Conservation (phyloP, 2,888 invertebrate species). For the Melanophora roralis region DNA sequence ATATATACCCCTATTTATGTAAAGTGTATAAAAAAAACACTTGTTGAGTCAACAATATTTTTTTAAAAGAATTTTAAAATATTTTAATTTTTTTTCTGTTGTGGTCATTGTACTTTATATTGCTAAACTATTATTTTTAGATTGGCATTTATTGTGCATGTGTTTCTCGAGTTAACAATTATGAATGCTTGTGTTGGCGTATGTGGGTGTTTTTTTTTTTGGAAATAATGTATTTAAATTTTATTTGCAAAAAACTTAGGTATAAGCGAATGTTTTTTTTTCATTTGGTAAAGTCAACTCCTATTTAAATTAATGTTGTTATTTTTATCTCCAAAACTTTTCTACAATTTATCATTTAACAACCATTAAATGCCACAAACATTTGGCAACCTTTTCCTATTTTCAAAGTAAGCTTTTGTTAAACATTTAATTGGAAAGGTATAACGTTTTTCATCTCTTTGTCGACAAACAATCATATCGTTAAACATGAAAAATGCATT, state of each 20-base stretch:
- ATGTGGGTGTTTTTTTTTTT: too few species aligned
- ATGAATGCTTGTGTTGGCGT: slow-evolving; percentile 8
- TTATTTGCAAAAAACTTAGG: not conserved
- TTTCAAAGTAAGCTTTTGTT: slow-evolving; percentile 16
- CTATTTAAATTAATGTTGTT: not conserved
- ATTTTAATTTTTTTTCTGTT: slow-evolving; percentile 4
- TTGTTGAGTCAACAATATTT: slow-evolving; percentile 56
- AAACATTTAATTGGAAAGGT: slow-evolving; percentile 21
- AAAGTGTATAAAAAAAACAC: too few species aligned
- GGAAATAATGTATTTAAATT: not conserved
- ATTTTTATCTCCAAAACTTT: slow-evolving; percentile 23
- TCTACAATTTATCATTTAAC: slow-evolving; percentile 59
- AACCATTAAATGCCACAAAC: slow-evolving; percentile 42
- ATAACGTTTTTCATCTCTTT: not conserved
- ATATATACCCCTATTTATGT: too few species aligned
- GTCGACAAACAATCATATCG: slow-evolving; percentile 43
- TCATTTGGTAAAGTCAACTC: not conserved
- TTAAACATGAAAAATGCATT: slow-evolving; percentile 62
- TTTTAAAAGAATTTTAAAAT: slow-evolving; percentile 10
- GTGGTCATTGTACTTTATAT: slow-evolving; percentile 51
- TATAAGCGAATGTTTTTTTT: not conserved
- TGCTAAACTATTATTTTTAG: slow-evolving; percentile 44
- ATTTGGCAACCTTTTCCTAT: slow-evolving; percentile 44
- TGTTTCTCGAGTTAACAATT: not conserved
- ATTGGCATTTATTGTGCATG: slow-evolving; percentile 34